Conservation (phyloP, 2,888 invertebrate species). For the Aelia acuminata region DNA sequence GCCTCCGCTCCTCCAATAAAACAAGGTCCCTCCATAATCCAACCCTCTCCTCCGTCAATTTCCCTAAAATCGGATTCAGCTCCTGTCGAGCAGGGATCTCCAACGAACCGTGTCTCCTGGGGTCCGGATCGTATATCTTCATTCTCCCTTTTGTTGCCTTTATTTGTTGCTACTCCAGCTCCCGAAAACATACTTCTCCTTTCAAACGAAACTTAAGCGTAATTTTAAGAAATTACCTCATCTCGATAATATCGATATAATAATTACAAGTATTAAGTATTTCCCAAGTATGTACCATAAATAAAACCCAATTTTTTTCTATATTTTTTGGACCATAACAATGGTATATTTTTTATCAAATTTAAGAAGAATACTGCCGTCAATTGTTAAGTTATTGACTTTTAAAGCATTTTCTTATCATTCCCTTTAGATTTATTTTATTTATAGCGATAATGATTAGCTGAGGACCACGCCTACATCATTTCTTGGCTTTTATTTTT, state of each 20-base stretch:
- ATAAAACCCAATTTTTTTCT: neutral
- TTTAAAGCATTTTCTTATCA: no score
- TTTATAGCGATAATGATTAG: no score
- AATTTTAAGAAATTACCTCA: no score
- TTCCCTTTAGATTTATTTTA: no score
- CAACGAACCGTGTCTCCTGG: slow-evolving; percentile 32
- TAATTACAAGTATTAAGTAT: no score
- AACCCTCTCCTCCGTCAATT: slow-evolving; percentile 20
- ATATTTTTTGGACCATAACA: neutral
- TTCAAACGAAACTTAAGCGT: no score
- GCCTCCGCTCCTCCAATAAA: slow-evolving; percentile 5
- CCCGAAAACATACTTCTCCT: neutral
- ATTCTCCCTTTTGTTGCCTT: slow-evolving; percentile 6
- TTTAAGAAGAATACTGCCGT: no score
- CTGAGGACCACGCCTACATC: no score
- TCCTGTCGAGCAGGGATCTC: neutral
- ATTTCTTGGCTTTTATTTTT: no score
- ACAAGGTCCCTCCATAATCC: slow-evolving; percentile 26
- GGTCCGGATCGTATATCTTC: slow-evolving; percentile 1
- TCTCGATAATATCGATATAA: neutral
- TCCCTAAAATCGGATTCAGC: slow-evolving; percentile 45
- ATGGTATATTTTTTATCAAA: no score
- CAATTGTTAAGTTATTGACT: no score
- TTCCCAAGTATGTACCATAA: no score
- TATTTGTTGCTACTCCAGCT: neutral